phyloP scores from a whole-genome alignment of 2,113 vertebrate genomes.

The Sorex fumeus region DNA sequence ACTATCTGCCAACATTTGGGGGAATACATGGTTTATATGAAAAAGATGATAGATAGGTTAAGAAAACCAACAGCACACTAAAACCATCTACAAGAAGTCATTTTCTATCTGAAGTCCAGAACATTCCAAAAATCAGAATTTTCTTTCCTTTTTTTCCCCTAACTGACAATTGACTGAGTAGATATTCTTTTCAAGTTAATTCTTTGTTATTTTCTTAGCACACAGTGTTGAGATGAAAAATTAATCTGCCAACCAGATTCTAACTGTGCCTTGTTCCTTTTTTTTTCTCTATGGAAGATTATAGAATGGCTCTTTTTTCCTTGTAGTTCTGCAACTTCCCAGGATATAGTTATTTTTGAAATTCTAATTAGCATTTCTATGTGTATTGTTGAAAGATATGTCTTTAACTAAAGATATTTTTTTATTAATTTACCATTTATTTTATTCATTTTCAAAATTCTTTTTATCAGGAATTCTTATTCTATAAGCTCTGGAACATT shows the following conservation, averaged over 20 bases:
- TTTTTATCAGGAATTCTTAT: neutral
- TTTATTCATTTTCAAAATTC: neutral
- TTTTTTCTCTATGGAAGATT: neutral
- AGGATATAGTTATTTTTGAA: neutral
- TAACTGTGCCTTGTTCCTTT: neutral
- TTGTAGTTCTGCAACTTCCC: neutral
- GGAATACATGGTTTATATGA: neutral
- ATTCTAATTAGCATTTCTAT: neutral
- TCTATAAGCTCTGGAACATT: neutral
- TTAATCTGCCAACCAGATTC: neutral
- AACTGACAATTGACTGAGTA: neutral
- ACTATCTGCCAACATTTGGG: accelerated
- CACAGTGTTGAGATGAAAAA: neutral
- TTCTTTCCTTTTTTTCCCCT: neutral
- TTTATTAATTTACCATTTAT: neutral
- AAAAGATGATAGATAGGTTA: accelerated
- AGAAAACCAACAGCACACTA: neutral
- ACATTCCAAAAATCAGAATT: neutral
- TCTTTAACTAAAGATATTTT: neutral
- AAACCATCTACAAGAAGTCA: too few relatives aligned
- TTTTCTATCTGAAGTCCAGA: neutral
- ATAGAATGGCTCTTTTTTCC: conserved; percentile 20
- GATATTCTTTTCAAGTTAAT: neutral
- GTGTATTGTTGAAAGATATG: neutral
- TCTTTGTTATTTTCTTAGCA: neutral